A percentile compares a stretch with the other conserved stretches of the same genome.
Evolutionary conservation across 2,888 invertebrate genomes (phyloP).

Genomic region (Allacma fusca): DNA sequence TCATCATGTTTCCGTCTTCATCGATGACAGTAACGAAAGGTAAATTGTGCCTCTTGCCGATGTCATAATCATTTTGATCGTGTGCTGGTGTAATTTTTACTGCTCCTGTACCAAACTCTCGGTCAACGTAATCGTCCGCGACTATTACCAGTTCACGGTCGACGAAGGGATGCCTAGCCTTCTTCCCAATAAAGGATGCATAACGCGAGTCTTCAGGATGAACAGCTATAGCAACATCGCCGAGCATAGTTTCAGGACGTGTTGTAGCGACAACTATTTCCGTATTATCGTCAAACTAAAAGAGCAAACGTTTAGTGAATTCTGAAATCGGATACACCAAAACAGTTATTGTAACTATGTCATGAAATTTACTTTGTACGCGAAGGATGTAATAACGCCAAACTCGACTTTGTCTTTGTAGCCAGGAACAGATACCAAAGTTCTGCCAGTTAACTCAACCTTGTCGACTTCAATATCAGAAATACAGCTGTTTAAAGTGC

Average conservation of each 20-base stretch:
- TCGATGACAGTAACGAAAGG: conserved; percentile 88
- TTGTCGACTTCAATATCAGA: conserved; percentile 99
- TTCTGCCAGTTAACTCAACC: conserved; percentile 83
- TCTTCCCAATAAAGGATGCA: conserved; percentile 80
- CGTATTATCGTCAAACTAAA: conserved; percentile 68
- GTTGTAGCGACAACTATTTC: conserved; percentile 96
- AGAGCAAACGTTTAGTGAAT: not conserved
- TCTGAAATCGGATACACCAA: not conserved
- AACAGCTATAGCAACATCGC: conserved; percentile 98
- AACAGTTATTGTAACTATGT: too few relatives aligned
- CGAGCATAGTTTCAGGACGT: conserved; percentile 96
- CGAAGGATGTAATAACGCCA: conserved; percentile 90
- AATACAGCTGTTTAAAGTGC: conserved; percentile 93
- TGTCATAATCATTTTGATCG: conserved; percentile 95
- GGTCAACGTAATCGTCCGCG: conserved; percentile 92
- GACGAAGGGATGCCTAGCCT: conserved; percentile 86
- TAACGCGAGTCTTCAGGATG: conserved; percentile 91
- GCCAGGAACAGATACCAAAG: conserved; percentile 87
- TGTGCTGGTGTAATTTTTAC: conserved; percentile 99
- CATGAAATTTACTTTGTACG: conserved; percentile 87
- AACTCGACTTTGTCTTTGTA: conserved; percentile 91
- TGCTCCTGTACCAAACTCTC: conserved; percentile 90
- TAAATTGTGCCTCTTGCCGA: conserved; percentile 87
- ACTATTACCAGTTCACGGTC: conserved; percentile 85
- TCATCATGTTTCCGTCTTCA: conserved; percentile 85